Conservation (phyloP, 2,113 vertebrate genomes). For the Corythornis madagascariensis region DNA sequence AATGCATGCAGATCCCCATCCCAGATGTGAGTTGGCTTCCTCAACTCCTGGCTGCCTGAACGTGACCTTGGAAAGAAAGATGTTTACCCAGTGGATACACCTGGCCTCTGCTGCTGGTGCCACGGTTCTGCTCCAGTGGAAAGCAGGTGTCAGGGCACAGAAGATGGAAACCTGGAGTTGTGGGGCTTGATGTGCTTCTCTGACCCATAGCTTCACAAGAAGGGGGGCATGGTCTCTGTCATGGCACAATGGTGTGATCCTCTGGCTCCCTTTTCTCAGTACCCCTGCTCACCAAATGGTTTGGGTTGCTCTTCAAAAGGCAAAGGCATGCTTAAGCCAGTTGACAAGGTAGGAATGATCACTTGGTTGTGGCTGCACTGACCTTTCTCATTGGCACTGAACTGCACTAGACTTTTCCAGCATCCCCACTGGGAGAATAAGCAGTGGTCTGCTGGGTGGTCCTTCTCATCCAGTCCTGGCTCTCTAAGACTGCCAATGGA, state of each 20-base stretch:
- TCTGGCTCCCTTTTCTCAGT: not conserved
- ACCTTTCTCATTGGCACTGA: not conserved
- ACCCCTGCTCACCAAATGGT: rapidly evolving
- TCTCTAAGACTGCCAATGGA: not conserved
- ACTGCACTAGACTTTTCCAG: not conserved
- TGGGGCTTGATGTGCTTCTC: not conserved
- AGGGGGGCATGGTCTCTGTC: not conserved
- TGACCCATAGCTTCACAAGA: not conserved
- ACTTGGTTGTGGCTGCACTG: not conserved
- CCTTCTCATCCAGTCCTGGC: not conserved
- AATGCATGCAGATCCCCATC: not conserved
- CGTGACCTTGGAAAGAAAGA: not conserved
- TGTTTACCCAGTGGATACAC: not conserved
- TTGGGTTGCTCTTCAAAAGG: not conserved
- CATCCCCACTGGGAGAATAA: rapidly evolving
- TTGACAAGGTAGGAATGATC: not conserved
- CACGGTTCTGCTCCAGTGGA: not conserved
- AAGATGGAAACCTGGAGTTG: not conserved
- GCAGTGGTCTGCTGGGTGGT: not conserved
- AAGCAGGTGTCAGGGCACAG: not conserved
- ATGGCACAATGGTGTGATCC: not conserved
- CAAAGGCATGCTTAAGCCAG: not conserved
- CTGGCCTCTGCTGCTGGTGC: not conserved
- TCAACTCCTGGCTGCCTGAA: not conserved
- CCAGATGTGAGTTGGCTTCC: not conserved